These are phyloP conservation scores for Latrodectus elegans DNA, from an alignment of 2,888 invertebrate species.

Conservation along the genomic window DNA sequence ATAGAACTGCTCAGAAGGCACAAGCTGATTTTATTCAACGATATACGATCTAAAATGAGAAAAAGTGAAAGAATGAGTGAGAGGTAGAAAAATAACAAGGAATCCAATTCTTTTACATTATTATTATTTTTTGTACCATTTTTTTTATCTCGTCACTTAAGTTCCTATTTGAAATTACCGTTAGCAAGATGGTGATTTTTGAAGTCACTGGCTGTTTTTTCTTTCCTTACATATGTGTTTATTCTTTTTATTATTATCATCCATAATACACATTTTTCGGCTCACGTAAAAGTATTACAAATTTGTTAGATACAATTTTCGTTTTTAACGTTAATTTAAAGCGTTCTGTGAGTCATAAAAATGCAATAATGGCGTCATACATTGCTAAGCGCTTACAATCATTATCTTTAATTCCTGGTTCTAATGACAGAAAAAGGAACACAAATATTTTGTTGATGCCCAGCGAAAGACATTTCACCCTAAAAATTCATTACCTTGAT, in stretches of 20 bases:
- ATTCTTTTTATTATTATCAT: conserved; percentile 43
- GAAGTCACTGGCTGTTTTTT: neutral
- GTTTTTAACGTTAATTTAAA: conserved; percentile 36
- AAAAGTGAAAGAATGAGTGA: conserved; percentile 33
- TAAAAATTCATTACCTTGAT: conserved; percentile 48
- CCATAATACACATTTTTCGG: too few species aligned
- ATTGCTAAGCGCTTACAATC: conserved; percentile 46
- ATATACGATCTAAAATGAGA: conserved; percentile 51
- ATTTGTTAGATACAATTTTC: neutral
- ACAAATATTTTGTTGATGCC: conserved; percentile 43
- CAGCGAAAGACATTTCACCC: conserved; percentile 17
- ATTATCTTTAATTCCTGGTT: conserved; percentile 51
- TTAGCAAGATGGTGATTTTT: conserved; percentile 37
- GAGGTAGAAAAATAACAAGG: conserved; percentile 52
- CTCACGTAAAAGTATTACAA: too few species aligned
- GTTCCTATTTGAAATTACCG: conserved; percentile 54
- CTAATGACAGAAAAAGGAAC: conserved; percentile 34
- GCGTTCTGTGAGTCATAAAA: conserved; percentile 46
- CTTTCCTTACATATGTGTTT: neutral
- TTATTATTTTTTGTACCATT: conserved; percentile 36
- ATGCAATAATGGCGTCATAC: conserved; percentile 46
- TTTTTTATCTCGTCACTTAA: conserved; percentile 42
- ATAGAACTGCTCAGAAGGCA: conserved; percentile 42
- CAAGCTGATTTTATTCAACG: conserved; percentile 62
- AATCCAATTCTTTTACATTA: conserved; percentile 43